Conservation (phyloP, 2,797 vertebrate genomes). For the Eulemur albifrons region DNA sequence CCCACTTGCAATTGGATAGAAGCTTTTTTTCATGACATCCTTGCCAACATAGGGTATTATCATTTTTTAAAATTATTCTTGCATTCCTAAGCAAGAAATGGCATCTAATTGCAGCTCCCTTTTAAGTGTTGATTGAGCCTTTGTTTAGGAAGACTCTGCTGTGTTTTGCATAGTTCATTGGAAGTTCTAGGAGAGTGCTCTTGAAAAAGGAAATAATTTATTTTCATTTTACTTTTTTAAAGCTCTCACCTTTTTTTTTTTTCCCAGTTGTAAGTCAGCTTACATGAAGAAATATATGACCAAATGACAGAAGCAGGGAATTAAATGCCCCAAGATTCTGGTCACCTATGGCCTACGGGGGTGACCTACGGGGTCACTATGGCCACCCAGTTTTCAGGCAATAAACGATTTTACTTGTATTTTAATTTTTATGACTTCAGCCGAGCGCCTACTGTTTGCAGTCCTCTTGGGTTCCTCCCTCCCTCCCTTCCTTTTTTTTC, state of each 20-base stretch:
- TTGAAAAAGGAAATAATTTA: neutral
- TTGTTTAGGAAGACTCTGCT: slow-evolving; percentile 34
- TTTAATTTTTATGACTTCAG: neutral
- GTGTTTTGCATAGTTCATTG: neutral
- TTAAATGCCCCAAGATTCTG: neutral
- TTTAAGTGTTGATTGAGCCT: neutral
- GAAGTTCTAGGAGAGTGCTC: slow-evolving; percentile 4
- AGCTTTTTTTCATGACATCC: neutral
- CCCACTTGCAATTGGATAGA: neutral
- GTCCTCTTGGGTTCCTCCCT: neutral
- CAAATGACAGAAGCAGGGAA: neutral
- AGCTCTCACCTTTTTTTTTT: neutral
- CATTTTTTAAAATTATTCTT: neutral
- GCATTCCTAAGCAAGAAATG: slow-evolving; percentile 10
- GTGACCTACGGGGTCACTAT: neutral
- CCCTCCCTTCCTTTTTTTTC: fast-evolving
- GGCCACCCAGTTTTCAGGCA: neutral
- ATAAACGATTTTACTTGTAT: neutral
- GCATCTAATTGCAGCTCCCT: neutral
- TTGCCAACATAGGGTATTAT: neutral
- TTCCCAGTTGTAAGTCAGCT: neutral
- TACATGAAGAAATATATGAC: neutral
- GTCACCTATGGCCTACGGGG: neutral
- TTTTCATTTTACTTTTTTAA: slow-evolving; percentile 30
- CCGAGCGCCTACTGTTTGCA: neutral